A percentile compares a stretch with the other conserved stretches of the same genome.
phyloP scores from a whole-genome alignment of 2,113 vertebrate species.

The Rhinopithecus roxellana region DNA sequence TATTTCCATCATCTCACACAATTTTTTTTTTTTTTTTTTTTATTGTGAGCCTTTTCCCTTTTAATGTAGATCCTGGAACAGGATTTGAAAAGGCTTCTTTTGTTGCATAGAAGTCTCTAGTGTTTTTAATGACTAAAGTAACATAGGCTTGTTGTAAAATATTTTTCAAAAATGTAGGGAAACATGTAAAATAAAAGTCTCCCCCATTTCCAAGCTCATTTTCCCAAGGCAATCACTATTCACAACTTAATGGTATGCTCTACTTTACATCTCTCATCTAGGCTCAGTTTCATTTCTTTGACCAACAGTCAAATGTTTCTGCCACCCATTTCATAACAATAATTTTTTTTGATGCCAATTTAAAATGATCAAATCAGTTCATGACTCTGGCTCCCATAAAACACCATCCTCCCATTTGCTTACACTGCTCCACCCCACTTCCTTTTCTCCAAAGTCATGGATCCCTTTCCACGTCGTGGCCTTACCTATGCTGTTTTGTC shows the following conservation, averaged over 20 bases:
- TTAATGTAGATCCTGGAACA: background rate
- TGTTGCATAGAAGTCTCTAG: background rate
- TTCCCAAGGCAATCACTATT: background rate
- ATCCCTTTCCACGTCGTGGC: background rate
- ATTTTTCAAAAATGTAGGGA: background rate
- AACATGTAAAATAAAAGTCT: background rate
- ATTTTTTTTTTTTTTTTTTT: background rate
- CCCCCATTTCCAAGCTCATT: background rate
- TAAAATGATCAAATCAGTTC: background rate
- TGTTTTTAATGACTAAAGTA: background rate
- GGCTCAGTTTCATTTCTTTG: background rate
- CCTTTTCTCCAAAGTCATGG: background rate
- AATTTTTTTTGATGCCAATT: background rate
- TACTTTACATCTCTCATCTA: background rate
- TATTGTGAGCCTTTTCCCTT: background rate
- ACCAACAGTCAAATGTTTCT: background rate
- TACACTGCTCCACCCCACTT: background rate
- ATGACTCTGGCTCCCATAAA: background rate
- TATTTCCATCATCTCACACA: background rate
- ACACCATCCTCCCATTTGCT: background rate
- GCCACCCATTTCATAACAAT: background rate
- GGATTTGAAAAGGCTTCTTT: background rate
- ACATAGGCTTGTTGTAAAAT: background rate
- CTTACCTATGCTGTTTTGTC: background rate
- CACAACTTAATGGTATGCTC: background rate